phyloP scores from a whole-genome alignment of 2,113 vertebrate species.

The Clarias gariepinus region DNA sequence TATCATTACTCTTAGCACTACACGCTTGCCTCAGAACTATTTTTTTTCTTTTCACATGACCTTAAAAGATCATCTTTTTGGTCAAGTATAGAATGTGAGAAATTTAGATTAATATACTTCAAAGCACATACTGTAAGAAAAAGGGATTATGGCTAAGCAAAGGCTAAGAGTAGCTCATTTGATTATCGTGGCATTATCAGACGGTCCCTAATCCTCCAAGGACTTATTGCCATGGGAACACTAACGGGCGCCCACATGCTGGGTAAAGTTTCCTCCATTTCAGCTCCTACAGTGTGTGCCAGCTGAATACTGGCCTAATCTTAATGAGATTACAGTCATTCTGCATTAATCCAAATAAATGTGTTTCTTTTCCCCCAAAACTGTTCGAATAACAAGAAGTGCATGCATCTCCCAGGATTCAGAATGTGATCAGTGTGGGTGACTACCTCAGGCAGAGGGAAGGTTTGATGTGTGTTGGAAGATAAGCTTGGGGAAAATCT shows the following conservation, averaged over 20 bases:
- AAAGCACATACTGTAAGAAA: constrained; percentile 70
- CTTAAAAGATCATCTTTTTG: constrained; percentile 35
- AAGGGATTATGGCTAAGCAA: constrained; percentile 56
- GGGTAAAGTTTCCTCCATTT: constrained; percentile 31
- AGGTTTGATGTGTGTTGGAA: not conserved
- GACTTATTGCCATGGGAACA: constrained; percentile 61
- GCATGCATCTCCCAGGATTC: not conserved
- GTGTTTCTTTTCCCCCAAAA: not conserved
- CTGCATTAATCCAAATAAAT: not conserved
- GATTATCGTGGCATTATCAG: constrained; percentile 58
- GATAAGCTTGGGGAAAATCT: not conserved
- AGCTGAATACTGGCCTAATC: constrained; percentile 3
- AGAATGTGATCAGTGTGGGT: not conserved
- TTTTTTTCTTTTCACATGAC: constrained; percentile 42
- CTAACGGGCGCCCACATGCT: constrained; percentile 17
- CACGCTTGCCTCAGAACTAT: not conserved
- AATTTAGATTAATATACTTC: constrained; percentile 62
- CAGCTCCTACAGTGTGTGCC: not conserved
- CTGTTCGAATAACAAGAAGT: not conserved
- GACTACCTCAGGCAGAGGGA: not conserved
- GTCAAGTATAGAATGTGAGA: constrained; percentile 8
- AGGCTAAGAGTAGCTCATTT: constrained; percentile 39
- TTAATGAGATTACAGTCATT: constrained; percentile 34
- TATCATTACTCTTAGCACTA: not conserved
- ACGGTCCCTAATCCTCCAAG: constrained; percentile 56